Base-by-base conservation (phyloP, 2,888 invertebrate genomes). In the Bombyx huttoni region DNA sequence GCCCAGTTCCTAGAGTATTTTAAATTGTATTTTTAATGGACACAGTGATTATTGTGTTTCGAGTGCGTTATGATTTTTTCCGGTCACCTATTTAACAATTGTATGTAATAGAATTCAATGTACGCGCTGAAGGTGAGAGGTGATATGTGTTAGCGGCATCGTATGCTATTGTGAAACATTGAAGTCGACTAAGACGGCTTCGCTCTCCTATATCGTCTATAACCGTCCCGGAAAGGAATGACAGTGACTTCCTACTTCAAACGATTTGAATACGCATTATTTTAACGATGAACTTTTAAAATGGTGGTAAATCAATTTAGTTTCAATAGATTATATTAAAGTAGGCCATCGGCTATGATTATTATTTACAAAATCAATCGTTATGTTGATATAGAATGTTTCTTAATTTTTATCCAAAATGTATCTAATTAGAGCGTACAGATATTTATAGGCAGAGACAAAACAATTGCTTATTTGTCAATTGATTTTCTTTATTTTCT, bases 151-250 rank as follows among this genome's bases (percentile, higher is more conserved):
- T 61, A 56, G 51, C 49, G 53, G 53, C 57, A 57, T 53, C 47
- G 59, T 50, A 45, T 51, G 49, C 54, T 62, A 61, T 62, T 62
- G 58, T 61, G 56, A 56, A 56, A 49, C 50, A 59, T 60, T 59
- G 65, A 79, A 75, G 66, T 78, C 67, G 80, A 68, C 68, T 82
- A 78, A 81, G 81, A 81, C 60, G 69, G 65, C 46, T 52, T 51
- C 53, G 55, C 61, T 59, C 40, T 40, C 40, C 12, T 40, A 40
- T 60, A 62, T 60, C 58, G 55, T 58, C 64, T 63, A 59, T 59
- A 65, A 65, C 60, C 64, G 67, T 70, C 65, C 68, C 71, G 76
- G 77, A 76, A 75, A 66, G 59, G 58, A 67, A 64, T 73, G 77
- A 74, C 79, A 70, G 56, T 61, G 56, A 55, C 54, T 54, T 58